Percentiles rank a stretch among this genome's conserved stretches.
These are phyloP conservation scores for Coboldia fuscipes DNA, from an alignment of 1,140 invertebrate species.

Conservation along the genomic window DNA sequence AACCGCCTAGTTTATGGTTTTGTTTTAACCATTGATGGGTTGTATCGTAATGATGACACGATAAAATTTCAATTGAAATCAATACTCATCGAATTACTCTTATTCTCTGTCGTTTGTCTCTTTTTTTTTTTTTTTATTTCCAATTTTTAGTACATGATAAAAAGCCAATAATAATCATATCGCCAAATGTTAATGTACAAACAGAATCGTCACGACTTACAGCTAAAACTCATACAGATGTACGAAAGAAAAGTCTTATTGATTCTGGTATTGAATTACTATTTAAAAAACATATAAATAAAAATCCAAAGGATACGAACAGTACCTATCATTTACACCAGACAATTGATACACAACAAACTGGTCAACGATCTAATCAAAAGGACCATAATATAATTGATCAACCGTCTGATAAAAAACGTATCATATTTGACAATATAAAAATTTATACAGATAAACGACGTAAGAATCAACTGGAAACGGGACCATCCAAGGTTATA, in stretches of 20 bases:
- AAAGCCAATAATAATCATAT: conserved; percentile 1
- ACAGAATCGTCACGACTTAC: conserved; percentile 1
- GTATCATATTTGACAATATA: conserved; percentile 3
- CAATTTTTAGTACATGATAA: conserved; percentile 1
- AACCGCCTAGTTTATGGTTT: not conserved
- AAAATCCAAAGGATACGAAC: too few species aligned
- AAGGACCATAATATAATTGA: not conserved
- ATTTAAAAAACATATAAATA: conserved; percentile 2
- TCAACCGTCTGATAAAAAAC: not conserved
- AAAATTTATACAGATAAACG: conserved; percentile 4
- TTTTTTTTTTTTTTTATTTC: not conserved
- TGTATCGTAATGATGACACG: not conserved
- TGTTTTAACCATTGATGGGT: not conserved
- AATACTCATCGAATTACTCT: not conserved
- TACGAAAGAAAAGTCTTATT: conserved; percentile 3
- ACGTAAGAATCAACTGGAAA: not conserved
- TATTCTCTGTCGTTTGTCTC: not conserved
- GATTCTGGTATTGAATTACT: conserved; percentile 4
- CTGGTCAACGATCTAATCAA: too few species aligned
- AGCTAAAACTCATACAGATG: not conserved
- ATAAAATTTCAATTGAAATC: not conserved
- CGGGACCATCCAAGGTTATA: not conserved
- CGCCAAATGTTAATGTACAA: conserved; percentile 3
- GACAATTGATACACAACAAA: too few species aligned
- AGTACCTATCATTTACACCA: too few species aligned